Conservation (phyloP, 2,888 invertebrate genomes). For the Pseudococcus jackbeardsleyi region DNA sequence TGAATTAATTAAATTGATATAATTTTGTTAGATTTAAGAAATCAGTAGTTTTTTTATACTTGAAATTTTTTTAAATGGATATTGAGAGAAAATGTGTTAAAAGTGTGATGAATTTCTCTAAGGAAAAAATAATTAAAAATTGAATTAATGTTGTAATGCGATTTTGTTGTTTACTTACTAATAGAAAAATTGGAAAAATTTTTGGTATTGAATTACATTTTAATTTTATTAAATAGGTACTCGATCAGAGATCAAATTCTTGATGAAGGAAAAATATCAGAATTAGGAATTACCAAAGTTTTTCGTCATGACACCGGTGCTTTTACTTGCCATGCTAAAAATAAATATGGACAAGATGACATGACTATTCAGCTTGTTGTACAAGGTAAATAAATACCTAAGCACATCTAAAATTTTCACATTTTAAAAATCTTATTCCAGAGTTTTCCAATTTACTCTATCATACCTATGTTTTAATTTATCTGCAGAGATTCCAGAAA, state of each 20-base stretch:
- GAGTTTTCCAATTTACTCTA: not conserved
- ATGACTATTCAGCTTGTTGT: conserved; percentile 92
- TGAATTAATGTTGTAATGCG: too few relatives aligned
- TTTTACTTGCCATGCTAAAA: conserved; percentile 88
- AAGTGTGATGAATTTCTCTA: too few relatives aligned
- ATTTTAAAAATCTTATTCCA: not conserved
- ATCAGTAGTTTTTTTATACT: too few relatives aligned
- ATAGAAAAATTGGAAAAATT: too few relatives aligned
- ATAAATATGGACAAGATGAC: conserved; percentile 90
- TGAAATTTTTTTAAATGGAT: too few relatives aligned
- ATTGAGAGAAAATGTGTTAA: too few relatives aligned
- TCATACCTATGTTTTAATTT: not conserved
- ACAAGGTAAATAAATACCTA: conserved; percentile 75
- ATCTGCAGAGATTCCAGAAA: conserved; percentile 84
- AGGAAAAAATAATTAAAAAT: too few relatives aligned
- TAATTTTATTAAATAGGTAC: conserved; percentile 72
- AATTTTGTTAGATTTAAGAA: too few relatives aligned
- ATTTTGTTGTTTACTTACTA: too few relatives aligned
- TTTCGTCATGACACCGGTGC: conserved; percentile 90
- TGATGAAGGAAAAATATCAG: conserved; percentile 86
- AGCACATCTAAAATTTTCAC: not conserved
- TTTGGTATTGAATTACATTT: too few relatives aligned
- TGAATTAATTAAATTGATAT: too few relatives aligned
- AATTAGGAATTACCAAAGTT: conserved; percentile 86
- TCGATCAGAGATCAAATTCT: conserved; percentile 82